These are phyloP conservation scores for Lycaon pictus DNA, from an alignment of 2,113 vertebrate genomes.

Conservation along the genomic window DNA sequence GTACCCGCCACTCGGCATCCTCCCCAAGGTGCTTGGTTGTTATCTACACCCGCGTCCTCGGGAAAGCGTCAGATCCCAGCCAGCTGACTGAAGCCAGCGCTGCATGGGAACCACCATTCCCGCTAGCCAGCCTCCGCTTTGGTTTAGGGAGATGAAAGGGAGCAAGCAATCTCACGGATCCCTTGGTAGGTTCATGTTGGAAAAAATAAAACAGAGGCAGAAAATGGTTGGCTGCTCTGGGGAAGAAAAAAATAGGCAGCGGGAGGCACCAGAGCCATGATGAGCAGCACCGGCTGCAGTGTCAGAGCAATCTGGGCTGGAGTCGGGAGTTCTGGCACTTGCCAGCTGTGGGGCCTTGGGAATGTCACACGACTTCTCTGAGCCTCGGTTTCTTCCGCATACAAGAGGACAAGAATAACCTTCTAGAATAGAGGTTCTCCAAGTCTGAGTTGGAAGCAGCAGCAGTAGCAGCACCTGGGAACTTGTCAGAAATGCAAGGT, in stretches of 20 bases:
- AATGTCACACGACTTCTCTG: neutral
- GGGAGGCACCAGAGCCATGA: neutral
- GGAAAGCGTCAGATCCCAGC: constrained; percentile 67
- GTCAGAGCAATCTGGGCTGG: neutral
- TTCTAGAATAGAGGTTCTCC: neutral
- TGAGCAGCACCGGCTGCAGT: rapidly evolving
- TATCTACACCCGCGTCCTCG: neutral
- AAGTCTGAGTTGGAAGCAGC: neutral
- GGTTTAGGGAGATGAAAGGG: constrained; percentile 75
- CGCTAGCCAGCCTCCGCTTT: constrained; percentile 13
- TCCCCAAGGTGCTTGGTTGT: neutral
- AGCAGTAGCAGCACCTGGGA: neutral
- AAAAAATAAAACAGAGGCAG: constrained; percentile 49
- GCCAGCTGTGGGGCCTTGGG: neutral
- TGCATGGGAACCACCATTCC: neutral
- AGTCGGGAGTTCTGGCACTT: rapidly evolving
- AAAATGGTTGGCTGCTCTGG: constrained; percentile 62
- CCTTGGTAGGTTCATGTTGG: constrained; percentile 43
- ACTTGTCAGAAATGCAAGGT: neutral
- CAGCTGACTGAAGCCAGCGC: neutral
- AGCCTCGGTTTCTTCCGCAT: neutral
- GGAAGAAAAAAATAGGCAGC: constrained; percentile 39
- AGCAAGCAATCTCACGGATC: constrained; percentile 56
- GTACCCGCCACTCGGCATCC: neutral
- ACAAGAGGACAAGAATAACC: neutral